Evolutionary conservation across 2,888 invertebrate genomes (phyloP), one percentile per base, ranked within the genome.

Genomic region (Griposia aprilina): DNA sequence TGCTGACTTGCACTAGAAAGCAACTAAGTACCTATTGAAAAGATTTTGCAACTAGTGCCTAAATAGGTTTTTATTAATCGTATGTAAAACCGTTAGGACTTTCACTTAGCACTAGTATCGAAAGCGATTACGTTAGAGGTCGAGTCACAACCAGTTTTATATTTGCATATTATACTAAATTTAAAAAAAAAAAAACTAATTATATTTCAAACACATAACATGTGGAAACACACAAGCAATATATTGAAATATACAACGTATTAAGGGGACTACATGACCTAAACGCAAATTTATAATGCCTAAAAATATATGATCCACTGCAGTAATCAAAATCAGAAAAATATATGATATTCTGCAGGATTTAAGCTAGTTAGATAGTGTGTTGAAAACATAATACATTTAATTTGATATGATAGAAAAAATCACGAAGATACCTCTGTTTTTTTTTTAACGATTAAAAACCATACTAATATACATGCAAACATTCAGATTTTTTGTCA

Each of bases 1-100:
- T 36, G 52, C n/a, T 26, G 23, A 41, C n/a, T 81, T 55, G 36
- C 20, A 30, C 26, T 81, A 72, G 36, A 80, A 71, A 81, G 6
- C 20, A 57, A 68, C n/a, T 17, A 26, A 17, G 10, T 23, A 75
- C 17, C 2, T 17, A 71, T 55, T 20, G 30, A 57, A 63, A 74
- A 48, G n/a, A 48, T 63, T 57, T 52, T 20, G n/a, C n/a, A 26
- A 41, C 17, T 1, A 66, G 13, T 50, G 20, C 26, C 20, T 41
- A 36, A 45, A 80, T 48, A 23, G 41, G 2, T 13, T 50, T 73
- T 66, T 26, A 17, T 26, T 36, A 45, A 52, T 59, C 41, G 23
- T 59, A 66, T 26, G 20, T 75, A 30, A 75, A 81, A 23, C 15
- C 0, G 41, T 73, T 45, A 41, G 20, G 48, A 63, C 77, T 76